A percentile compares a stretch with the other conserved stretches of the same genome.
phyloP scores from a whole-genome alignment of 2,888 invertebrate species.

The Clunio marinus region DNA sequence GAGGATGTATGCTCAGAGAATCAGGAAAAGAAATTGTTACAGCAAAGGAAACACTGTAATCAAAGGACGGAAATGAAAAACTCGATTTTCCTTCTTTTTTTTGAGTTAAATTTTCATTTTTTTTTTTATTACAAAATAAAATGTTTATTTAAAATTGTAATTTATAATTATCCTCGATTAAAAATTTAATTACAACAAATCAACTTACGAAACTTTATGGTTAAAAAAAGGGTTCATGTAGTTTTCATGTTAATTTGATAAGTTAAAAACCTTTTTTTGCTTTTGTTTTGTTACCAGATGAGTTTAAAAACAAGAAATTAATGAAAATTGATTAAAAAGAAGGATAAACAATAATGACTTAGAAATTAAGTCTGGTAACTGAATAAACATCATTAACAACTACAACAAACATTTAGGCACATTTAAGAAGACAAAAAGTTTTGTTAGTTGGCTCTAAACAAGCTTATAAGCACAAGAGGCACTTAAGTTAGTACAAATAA shows the following conservation, averaged over 20 bases:
- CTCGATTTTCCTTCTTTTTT: too few species aligned
- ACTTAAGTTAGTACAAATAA: conserved; percentile 13
- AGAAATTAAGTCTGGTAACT: conserved; percentile 33
- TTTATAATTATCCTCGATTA: too few species aligned
- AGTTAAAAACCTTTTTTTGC: neutral
- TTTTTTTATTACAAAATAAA: too few species aligned
- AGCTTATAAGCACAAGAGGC: neutral
- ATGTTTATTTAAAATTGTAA: too few species aligned
- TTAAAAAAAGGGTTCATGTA: too few species aligned
- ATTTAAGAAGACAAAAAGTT: neutral
- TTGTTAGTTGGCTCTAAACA: neutral
- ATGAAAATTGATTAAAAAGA: neutral
- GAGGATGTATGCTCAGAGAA: neutral
- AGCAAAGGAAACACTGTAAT: neutral
- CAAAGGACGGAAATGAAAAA: conserved; percentile 20
- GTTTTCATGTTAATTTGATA: too few species aligned
- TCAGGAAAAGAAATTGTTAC: neutral
- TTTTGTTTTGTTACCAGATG: conserved; percentile 19
- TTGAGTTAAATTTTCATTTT: too few species aligned
- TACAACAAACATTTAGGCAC: conserved; percentile 13
- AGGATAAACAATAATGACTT: conserved; percentile 31
- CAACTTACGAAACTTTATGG: too few species aligned
- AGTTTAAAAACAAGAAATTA: neutral
- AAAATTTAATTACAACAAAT: too few species aligned
- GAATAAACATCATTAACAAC: neutral